A percentile compares a stretch with the other conserved stretches of the same genome.
Conservation (phyloP, 1,140 invertebrate species). For the Caerostris extrusa region DNA sequence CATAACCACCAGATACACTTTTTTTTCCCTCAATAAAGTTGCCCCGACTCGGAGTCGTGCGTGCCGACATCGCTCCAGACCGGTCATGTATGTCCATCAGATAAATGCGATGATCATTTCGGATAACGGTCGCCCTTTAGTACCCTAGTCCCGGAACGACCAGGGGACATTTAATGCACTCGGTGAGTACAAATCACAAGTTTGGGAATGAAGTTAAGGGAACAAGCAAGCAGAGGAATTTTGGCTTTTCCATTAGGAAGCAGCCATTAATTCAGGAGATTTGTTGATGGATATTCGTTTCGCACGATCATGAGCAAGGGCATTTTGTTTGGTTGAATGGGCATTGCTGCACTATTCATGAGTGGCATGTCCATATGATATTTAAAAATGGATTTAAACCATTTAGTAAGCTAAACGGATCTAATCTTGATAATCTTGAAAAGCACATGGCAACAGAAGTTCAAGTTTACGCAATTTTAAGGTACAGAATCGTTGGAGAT, state of each 20-base stretch:
- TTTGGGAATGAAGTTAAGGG: background rate
- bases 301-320: background rate
- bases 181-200: constrained; percentile 5
- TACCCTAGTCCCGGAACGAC: background rate
- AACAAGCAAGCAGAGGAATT: background rate
- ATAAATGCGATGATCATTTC: constrained; percentile 35
- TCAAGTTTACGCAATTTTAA: too few relatives aligned
- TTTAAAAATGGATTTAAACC: too few relatives aligned
- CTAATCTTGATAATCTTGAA: too few relatives aligned
- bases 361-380: too few relatives aligned
- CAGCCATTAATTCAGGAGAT: background rate
- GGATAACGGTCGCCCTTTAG: constrained; percentile 7
- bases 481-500: too few relatives aligned
- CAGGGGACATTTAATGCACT: constrained; percentile 10
- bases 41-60: background rate
- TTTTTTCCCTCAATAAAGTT: background rate
- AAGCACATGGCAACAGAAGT: too few relatives aligned
- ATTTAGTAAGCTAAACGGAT: too few relatives aligned
- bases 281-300: background rate
- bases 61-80: background rate
- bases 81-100: constrained; percentile 17
- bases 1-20: background rate
- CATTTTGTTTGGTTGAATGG: background rate
- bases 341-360: background rate
- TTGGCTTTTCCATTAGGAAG: background rate